Evolutionary conservation across 2,888 invertebrate species (phyloP).

Genomic region (Trissolcus japonicus): DNA sequence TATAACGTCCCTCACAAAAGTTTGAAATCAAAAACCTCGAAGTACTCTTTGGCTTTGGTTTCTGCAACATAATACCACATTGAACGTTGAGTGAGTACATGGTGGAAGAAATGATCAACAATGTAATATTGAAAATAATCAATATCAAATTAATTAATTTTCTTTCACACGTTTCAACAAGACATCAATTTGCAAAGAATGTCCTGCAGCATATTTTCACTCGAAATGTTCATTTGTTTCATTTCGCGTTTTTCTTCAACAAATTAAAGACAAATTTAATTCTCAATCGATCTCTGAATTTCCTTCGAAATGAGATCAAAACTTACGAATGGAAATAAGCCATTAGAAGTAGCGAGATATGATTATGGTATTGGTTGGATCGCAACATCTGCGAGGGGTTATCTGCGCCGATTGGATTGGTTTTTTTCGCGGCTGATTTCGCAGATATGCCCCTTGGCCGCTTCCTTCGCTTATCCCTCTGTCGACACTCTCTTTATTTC

Average conservation of each 20-base stretch:
- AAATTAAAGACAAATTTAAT: neutral
- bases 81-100: neutral
- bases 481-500: constrained; percentile 65
- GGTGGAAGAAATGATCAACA: neutral
- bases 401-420: constrained; percentile 29
- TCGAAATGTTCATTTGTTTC: too few relatives aligned
- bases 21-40: constrained; percentile 48
- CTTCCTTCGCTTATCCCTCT: constrained; percentile 58
- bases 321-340: constrained; percentile 14
- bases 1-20: constrained; percentile 21
- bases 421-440: constrained; percentile 26
- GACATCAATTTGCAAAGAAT: neutral
- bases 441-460: constrained; percentile 22
- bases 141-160: too few relatives aligned
- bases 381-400: constrained; percentile 38
- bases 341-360: constrained; percentile 22
- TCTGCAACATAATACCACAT: constrained; percentile 11
- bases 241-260: too few relatives aligned
- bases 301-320: too few relatives aligned
- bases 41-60: constrained; percentile 35
- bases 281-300: too few relatives aligned
- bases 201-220: too few relatives aligned
- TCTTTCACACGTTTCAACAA: neutral
- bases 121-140: too few relatives aligned
- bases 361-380: constrained; percentile 41